phyloP scores from a whole-genome alignment of 2,113 vertebrate species.

The Puntigrus tetrazona region DNA sequence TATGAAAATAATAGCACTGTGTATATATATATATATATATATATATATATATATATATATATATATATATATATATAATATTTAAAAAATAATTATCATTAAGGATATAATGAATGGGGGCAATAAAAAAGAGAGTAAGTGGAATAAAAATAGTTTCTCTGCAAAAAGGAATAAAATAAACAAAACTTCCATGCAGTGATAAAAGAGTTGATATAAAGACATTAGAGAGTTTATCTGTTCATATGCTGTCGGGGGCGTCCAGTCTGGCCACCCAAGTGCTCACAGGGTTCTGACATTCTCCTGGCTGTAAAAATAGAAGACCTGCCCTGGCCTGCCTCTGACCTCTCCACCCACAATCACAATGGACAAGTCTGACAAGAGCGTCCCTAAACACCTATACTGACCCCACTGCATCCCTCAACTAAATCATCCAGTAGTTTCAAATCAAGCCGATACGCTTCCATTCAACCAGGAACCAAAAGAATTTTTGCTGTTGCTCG shows the following conservation, averaged over 20 bases:
- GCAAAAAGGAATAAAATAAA: too few relatives aligned
- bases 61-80: too few relatives aligned
- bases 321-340: constrained; percentile 62
- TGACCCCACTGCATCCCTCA: constrained; percentile 1
- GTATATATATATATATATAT: too few relatives aligned
- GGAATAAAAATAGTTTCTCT: too few relatives aligned
- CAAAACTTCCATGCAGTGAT: background rate
- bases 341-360: constrained; percentile 56
- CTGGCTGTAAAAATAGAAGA: constrained; percentile 63
- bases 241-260: constrained; percentile 28
- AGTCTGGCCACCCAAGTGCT: constrained; percentile 51
- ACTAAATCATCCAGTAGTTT: background rate
- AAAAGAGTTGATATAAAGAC: background rate
- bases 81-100: too few relatives aligned
- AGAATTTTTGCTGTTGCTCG: background rate
- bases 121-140: background rate
- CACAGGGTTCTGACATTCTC: constrained; percentile 43
- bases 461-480: background rate
- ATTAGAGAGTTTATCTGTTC: background rate
- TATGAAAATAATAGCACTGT: too few relatives aligned
- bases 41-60: too few relatives aligned
- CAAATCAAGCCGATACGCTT: background rate
- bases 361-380: constrained; percentile 45
- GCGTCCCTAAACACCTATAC: constrained; percentile 16
- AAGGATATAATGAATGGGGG: too few relatives aligned